phyloP scores from a whole-genome alignment of 2,113 vertebrate species.

The Lycaon pictus region DNA sequence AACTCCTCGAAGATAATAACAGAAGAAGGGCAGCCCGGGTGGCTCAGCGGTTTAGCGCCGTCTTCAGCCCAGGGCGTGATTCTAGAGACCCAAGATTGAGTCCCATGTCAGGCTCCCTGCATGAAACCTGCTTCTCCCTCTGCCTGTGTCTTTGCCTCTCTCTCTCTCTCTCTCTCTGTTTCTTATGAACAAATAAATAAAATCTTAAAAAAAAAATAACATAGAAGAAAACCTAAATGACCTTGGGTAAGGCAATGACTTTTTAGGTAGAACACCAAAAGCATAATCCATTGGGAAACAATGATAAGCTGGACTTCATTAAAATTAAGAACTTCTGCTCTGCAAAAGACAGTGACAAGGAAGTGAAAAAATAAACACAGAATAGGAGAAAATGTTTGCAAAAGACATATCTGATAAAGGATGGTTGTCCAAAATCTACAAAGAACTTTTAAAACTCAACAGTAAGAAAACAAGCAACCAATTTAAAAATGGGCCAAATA shows the following conservation, averaged over 20 bases:
- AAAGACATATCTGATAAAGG: neutral
- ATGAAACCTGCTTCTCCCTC: too few relatives aligned
- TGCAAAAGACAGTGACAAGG: neutral
- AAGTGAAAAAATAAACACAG: neutral
- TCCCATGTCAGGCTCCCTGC: too few relatives aligned
- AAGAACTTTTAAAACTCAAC: neutral
- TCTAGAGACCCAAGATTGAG: too few relatives aligned
- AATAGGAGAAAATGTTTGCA: neutral
- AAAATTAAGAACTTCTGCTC: neutral
- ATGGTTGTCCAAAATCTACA: neutral
- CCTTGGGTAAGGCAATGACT: neutral
- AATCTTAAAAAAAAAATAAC: neutral
- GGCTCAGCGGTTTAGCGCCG: too few relatives aligned
- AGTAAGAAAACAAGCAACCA: neutral
- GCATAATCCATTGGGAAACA: neutral
- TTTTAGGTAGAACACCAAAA: neutral
- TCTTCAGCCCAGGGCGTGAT: too few relatives aligned
- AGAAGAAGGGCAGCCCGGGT: neutral
- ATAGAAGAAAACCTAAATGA: neutral
- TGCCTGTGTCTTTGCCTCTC: too few relatives aligned
- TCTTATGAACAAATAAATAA: too few relatives aligned
- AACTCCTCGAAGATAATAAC: neutral
- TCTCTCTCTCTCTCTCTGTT: too few relatives aligned
- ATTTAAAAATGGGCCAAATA: neutral
- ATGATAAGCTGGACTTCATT: neutral